Evolutionary conservation across 2,888 invertebrate genomes (phyloP).

Genomic region (Strigamia maritima): DNA sequence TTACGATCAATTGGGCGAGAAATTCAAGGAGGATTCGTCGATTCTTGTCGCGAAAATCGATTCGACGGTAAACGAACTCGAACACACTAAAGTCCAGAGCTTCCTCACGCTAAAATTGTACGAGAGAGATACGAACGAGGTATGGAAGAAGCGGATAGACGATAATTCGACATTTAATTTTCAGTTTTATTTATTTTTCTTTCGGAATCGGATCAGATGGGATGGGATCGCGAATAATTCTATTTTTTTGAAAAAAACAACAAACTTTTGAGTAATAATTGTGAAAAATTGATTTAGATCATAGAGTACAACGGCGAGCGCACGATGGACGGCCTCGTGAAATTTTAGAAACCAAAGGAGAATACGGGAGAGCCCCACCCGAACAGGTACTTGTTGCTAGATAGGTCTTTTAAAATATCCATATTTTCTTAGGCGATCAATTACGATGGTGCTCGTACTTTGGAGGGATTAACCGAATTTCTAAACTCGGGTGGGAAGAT

Average conservation of each 20-base stretch:
- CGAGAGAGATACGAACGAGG: conserved; percentile 86
- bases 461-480: conserved; percentile 54
- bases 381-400: conserved; percentile 51
- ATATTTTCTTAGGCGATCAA: conserved; percentile 50
- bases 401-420: neutral
- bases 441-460: conserved; percentile 53
- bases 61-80: conserved; percentile 95
- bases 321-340: conserved; percentile 84
- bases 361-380: conserved; percentile 67
- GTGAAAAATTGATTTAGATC: conserved; percentile 51
- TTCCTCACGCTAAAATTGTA: conserved; percentile 95
- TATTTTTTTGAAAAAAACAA: too few relatives aligned
- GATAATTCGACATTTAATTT: too few relatives aligned
- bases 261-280: too few relatives aligned
- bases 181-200: neutral
- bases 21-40: conserved; percentile 73
- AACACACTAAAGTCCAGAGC: conserved; percentile 88
- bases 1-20: conserved; percentile 92
- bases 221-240: too few relatives aligned
- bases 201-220: too few relatives aligned
- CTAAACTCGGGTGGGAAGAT: conserved; percentile 50
- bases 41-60: conserved; percentile 98
- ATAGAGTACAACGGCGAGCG: conserved; percentile 94
- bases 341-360: conserved; percentile 92
- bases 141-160: conserved; percentile 50